A percentile compares a stretch with the other conserved stretches of the same genome.
These are phyloP conservation scores for Graphium colonna DNA, from an alignment of 2,888 invertebrate genomes.

Conservation along the genomic window DNA sequence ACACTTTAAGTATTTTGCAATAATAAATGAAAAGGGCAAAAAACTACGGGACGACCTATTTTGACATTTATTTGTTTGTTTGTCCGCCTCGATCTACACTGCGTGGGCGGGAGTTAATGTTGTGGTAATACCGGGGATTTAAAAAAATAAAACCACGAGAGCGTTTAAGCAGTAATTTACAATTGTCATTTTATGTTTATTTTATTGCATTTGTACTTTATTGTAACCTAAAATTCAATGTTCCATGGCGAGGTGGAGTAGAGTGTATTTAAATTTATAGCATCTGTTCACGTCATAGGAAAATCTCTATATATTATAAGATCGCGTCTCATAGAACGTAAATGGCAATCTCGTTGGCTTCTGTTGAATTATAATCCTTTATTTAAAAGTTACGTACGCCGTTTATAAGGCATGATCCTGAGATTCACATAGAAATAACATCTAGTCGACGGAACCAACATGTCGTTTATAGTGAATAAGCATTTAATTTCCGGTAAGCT, in stretches of 20 bases:
- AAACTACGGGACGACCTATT: neutral
- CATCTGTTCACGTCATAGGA: constrained; percentile 1
- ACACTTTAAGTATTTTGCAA: no score
- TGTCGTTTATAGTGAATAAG: no score
- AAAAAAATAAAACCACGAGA: constrained; percentile 5
- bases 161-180: constrained; percentile 5
- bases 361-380: no score
- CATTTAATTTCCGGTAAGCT: no score
- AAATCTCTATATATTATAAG: neutral
- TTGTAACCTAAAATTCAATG: constrained; percentile 2
- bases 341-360: no score
- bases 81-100: neutral
- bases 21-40: neutral
- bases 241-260: neutral
- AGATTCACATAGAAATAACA: no score
- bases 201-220: constrained; percentile 6
- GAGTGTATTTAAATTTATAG: constrained; percentile 4
- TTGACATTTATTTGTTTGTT: constrained; percentile 6
- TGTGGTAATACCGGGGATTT: neutral
- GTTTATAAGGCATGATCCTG: no score
- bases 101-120: constrained; percentile 1
- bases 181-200: constrained; percentile 11
- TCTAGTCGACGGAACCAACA: no score
- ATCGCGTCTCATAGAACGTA: no score
- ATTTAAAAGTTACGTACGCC: no score